These are phyloP conservation scores for Cecidostiba fungosa DNA, from an alignment of 2,888 invertebrate species.

Conservation along the genomic window DNA sequence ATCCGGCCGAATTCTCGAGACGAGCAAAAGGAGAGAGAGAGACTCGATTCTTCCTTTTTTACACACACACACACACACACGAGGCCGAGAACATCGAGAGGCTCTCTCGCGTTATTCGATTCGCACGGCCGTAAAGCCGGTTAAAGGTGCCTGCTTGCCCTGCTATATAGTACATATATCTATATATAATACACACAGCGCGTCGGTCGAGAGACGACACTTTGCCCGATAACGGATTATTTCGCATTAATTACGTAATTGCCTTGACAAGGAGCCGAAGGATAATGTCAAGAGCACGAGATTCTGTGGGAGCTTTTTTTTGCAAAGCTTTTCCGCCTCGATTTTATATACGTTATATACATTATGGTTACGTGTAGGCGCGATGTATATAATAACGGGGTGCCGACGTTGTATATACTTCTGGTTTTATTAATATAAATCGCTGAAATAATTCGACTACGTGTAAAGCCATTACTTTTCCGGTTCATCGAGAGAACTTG, in stretches of 20 bases:
- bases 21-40: neutral
- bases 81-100: neutral
- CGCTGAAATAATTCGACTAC: too few species aligned
- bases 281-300: neutral
- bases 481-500: too few species aligned
- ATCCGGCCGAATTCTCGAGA: constrained; percentile 25
- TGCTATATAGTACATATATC: neutral
- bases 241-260: constrained; percentile 52
- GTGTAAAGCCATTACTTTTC: too few species aligned
- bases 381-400: too few species aligned
- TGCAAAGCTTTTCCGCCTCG: too few species aligned
- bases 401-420: too few species aligned
- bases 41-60: neutral
- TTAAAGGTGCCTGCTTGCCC: neutral
- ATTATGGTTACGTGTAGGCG: too few species aligned
- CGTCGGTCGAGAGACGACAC: neutral
- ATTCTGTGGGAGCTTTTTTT: too few species aligned
- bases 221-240: constrained; percentile 51
- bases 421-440: too few species aligned
- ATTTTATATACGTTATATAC: too few species aligned
- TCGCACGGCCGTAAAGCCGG: constrained; percentile 7
- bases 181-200: neutral
- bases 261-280: constrained; percentile 39
- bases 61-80: neutral
- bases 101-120: neutral